Percentiles rank a stretch among this genome's conserved stretches.
phyloP scores from a whole-genome alignment of 2,797 vertebrate genomes.

The Lagodon rhomboides region DNA sequence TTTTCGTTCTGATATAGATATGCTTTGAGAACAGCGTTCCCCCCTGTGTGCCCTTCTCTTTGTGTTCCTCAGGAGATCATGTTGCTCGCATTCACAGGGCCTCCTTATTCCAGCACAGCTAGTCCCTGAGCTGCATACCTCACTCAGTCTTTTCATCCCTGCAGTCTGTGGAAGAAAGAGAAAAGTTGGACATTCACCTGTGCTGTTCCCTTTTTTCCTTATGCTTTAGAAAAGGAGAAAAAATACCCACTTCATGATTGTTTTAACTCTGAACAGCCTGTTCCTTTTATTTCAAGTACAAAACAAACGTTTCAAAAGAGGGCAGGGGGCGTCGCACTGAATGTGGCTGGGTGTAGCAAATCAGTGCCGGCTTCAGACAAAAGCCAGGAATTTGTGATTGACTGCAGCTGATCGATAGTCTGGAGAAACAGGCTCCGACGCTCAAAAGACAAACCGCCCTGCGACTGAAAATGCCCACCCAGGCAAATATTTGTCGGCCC shows the following conservation, averaged over 20 bases:
- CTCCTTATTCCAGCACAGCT: conserved; percentile 54
- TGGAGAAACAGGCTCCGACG: conserved; percentile 31
- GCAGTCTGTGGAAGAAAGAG: conserved; percentile 15
- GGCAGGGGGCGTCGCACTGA: background rate
- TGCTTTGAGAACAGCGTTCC: conserved; percentile 70
- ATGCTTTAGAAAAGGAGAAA: background rate
- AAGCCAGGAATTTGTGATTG: conserved; percentile 42
- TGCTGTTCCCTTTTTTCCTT: background rate
- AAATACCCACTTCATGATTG: background rate
- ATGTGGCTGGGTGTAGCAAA: background rate
- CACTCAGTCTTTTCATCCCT: conserved; percentile 8
- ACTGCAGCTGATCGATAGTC: conserved; percentile 43
- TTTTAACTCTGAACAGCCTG: background rate
- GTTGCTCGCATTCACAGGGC: conserved; percentile 69
- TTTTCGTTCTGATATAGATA: conserved; percentile 79
- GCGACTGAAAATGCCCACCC: conserved; percentile 31
- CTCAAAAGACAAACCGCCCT: conserved; percentile 30
- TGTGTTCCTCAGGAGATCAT: conserved; percentile 67
- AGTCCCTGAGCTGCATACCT: conserved; percentile 33
- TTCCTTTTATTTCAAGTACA: background rate
- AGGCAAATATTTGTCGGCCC: conserved; percentile 57
- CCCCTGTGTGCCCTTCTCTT: conserved; percentile 51
- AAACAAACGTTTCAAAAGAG: background rate
- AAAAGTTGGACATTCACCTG: background rate
- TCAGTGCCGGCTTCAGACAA: conserved; percentile 30